Conservation (phyloP, 2,113 vertebrate species). For the Cryptomyrus ogoouensis region DNA sequence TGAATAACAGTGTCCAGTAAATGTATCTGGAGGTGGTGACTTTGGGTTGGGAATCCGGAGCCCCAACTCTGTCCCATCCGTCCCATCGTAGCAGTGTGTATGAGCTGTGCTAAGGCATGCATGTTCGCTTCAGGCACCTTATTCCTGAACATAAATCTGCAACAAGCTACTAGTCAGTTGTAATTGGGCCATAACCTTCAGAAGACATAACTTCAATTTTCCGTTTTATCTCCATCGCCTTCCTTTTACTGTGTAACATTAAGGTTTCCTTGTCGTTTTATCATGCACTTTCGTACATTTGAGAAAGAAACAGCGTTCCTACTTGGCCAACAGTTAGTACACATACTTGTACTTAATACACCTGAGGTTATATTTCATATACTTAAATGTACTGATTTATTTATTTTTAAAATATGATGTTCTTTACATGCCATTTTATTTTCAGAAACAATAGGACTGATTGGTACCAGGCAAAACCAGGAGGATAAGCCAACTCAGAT, state of each 20-base stretch:
- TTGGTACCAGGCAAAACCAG: not conserved
- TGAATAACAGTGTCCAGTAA: not conserved
- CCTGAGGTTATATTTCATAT: not conserved
- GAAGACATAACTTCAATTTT: not conserved
- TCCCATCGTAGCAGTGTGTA: not conserved
- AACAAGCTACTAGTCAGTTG: not conserved
- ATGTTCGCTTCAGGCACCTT: not conserved
- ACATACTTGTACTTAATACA: not conserved
- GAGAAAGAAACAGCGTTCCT: no score
- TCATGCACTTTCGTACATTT: no score
- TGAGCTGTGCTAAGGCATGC: not conserved
- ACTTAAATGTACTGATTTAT: not conserved
- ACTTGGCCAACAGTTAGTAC: not conserved
- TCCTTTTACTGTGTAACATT: not conserved
- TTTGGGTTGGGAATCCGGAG: not conserved
- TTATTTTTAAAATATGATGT: not conserved
- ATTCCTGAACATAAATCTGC: not conserved
- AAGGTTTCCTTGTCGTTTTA: no score
- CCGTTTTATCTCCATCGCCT: not conserved
- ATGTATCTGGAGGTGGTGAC: not conserved
- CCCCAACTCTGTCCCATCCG: no score
- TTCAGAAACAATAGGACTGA: not conserved
- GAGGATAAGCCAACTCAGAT: not conserved
- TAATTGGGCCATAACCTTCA: not conserved
- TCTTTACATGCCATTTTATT: not conserved